Base-by-base conservation (phyloP, 2,888 invertebrate genomes). In the Carcina quercana region DNA sequence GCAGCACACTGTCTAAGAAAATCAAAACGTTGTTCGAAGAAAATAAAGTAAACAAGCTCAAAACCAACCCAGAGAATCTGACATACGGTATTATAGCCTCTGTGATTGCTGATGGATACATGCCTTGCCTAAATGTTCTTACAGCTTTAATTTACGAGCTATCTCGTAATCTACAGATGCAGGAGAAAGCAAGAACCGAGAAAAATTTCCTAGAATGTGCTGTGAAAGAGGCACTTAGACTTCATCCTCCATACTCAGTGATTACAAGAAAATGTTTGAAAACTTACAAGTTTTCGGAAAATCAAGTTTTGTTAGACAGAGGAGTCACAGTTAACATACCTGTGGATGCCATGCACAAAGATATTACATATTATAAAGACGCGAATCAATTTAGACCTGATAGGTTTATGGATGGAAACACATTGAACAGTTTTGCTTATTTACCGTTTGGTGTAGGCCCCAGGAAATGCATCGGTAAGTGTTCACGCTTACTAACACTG, bases 371-470 rank as follows among this genome's bases (percentile, higher is more conserved):
- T 45, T 79, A 68, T 39, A 51, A 62, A 10, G 55, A 72, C n/a
- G 60, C 79, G 1, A 40, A 54, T 8, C 39, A 38, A 4, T 84
- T 73, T 40, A 67, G 68, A 25, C 83, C 84, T 5, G 70, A 72
- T n/a, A 59, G 84, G 27, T 80, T 76, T 47, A 47, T 65, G 32
- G 50, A 59, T 31, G 59, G 54, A 13, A 59, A 63, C 15, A 43
- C 57, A 0, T 45, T 51, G 1, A 56, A 66, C 35, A 55, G 61
- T 28, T 67, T 61, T 36, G 47, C 69, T 1, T 82, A 63, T 49
- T 49, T 82, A 31, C 79, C 83, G 3, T 84, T 79, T 45, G 82
- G 84, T 20, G 69, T 65, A 8, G 84, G 84, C 25, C 79, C 80
- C 14, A 71, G 78, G 33, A 79, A 72, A 59, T 83, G 82, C 45